phyloP scores from a whole-genome alignment of 35 echinoderm and acorn worm species.

The Hemicentrotus pulcherrimus region DNA sequence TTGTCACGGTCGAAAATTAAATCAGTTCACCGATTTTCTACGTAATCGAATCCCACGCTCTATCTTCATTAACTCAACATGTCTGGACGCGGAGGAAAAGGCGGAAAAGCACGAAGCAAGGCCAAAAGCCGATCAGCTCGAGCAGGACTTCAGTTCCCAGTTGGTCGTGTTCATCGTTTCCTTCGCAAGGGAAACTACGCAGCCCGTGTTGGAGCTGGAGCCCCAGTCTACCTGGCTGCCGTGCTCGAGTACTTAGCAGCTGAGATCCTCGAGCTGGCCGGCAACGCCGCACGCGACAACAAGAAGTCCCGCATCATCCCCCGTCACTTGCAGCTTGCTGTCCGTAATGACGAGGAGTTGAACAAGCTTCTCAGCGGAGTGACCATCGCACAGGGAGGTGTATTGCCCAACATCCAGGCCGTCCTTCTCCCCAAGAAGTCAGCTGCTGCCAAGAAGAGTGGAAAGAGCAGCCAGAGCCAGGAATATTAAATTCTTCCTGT shows the following conservation, averaged over 20 bases:
- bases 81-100: constrained; percentile 39
- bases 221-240: constrained; percentile 68
- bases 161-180: constrained; percentile 72
- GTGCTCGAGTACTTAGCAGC: constrained; percentile 78
- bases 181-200: constrained; percentile 76
- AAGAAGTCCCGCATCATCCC: constrained; percentile 83
- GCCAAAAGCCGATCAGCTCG: constrained; percentile 65
- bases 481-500: constrained; percentile 43
- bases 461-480: constrained; percentile 47
- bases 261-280: constrained; percentile 86
- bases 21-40: neutral
- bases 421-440: constrained; percentile 76
- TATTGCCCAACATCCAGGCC: constrained; percentile 82
- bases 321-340: constrained; percentile 82
- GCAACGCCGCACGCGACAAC: constrained; percentile 89
- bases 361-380: constrained; percentile 70
- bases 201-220: constrained; percentile 59
- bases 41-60: neutral
- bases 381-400: constrained; percentile 81
- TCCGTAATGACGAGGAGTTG: constrained; percentile 87
- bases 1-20: neutral
- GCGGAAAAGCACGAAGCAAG: constrained; percentile 41
- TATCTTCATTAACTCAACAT: neutral
- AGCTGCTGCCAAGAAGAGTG: constrained; percentile 40
- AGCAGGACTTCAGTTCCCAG: constrained; percentile 79